Conservation (phyloP, 2,888 invertebrate genomes). For the Drosophila subsilvestris region DNA sequence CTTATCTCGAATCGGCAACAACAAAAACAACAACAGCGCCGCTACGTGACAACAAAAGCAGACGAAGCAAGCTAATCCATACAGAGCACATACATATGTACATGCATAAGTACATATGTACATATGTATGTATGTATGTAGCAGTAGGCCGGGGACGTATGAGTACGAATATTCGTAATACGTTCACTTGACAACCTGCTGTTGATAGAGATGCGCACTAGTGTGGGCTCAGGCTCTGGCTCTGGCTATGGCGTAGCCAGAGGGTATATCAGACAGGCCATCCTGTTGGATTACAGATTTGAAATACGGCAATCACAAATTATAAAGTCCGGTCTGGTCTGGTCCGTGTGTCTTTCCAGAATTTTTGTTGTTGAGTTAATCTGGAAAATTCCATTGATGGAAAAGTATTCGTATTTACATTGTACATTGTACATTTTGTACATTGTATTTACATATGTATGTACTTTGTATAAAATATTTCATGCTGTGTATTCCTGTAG, state of each 20-base stretch:
- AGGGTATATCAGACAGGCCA: background rate
- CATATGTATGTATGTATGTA: background rate
- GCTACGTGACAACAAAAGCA: background rate
- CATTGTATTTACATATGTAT: no score
- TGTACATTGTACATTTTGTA: no score
- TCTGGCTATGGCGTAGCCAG: background rate
- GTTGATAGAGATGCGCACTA: constrained; percentile 8
- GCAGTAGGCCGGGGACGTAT: background rate
- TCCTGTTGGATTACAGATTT: background rate
- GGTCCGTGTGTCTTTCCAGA: no score
- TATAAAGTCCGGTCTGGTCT: no score
- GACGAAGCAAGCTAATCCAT: constrained; percentile 30
- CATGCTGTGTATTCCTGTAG: no score
- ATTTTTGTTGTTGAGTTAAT: no score
- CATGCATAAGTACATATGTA: background rate
- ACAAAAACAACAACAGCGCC: constrained; percentile 25
- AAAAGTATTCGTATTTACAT: no score
- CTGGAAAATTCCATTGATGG: no score
- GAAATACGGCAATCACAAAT: background rate
- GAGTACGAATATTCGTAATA: constrained; percentile 1
- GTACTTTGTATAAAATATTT: no score
- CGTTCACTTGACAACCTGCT: constrained; percentile 36
- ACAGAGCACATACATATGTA: constrained; percentile 3
- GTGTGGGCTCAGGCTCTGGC: background rate
- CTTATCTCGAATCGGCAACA: constrained; percentile 49